Evolutionary conservation across 37 sponge, comb jelly and placozoan genomes (phyloP), one percentile per base, ranked within the genome.

Genomic region (Beroe forskalii): DNA sequence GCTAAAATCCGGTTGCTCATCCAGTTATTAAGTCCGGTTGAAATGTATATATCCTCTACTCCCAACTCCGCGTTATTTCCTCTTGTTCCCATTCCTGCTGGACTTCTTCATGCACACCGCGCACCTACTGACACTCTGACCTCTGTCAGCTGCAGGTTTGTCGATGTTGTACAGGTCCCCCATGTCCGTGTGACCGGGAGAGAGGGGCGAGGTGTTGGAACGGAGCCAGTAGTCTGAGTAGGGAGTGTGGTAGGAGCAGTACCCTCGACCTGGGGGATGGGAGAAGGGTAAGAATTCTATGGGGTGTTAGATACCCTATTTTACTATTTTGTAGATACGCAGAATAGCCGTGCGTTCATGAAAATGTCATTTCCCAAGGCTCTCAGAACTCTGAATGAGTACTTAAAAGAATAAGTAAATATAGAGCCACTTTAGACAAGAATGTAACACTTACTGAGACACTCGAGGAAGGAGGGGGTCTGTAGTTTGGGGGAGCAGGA

Each of bases 201-300:
- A 19, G 3, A 6, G 38, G 35, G 2, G 17, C 19, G 27, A 27
- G 37, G 38, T 36, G 39, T 32, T 36, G 19, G 72, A 27, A 14
- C 39, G 72, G 19, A 69, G 72, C 72, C 72, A 69, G 38, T 69
- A 69, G 38, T 69, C 72, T 33, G 72, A 69, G 39, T 32, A 69
- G 72, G 72, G 33, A 2, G 72, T 69, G 72, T 69, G 28, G 72
- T 69, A 69, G 35, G 72, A 33, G 72, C 72, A 69, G 72, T 69
- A 69, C 3, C 72, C 72, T 9, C 72, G 72, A 33, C 72, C 72
- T 69, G 38, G 32, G 25, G 17, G 60, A 19, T 55, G 60, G 17
- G 60, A n/a, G n/a, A n/a, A 17, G 60, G 60, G 60, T 55, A 19
- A 55, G 17, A 9, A 55, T 9, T 19, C 60, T 9, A 55, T 19